Evolutionary conservation across 2,888 invertebrate genomes (phyloP).

Genomic region (Artemia sp.): DNA sequence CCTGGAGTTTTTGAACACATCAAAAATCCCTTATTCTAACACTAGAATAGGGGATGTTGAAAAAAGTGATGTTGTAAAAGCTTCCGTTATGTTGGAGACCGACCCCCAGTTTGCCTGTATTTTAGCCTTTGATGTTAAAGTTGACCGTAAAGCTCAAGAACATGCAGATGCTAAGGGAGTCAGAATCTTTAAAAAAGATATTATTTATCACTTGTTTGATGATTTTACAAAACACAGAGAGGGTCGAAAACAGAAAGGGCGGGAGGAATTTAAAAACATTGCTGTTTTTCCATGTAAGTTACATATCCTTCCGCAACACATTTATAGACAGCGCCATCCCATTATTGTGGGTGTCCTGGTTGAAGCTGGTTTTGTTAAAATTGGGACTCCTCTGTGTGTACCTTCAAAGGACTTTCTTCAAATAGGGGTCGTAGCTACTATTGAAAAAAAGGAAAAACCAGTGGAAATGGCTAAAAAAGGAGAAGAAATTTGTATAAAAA

Average conservation of each 20-base stretch:
- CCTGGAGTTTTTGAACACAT: constrained; percentile 71
- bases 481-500: constrained; percentile 87
- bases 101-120: constrained; percentile 92
- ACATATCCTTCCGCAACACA: constrained; percentile 54
- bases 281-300: constrained; percentile 98
- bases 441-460: constrained; percentile 83
- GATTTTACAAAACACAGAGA: constrained; percentile 84
- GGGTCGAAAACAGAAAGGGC: constrained; percentile 70
- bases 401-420: constrained; percentile 60
- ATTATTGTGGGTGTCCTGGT: constrained; percentile 91
- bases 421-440: constrained; percentile 80
- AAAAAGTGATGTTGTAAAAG: constrained; percentile 97
- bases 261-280: constrained; percentile 86
- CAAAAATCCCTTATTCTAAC: constrained; percentile 92
- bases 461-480: constrained; percentile 79
- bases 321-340: constrained; percentile 96
- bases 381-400: constrained; percentile 40
- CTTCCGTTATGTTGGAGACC: constrained; percentile 98
- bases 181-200: constrained; percentile 94
- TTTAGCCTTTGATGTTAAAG: constrained; percentile 97
- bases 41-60: constrained; percentile 99
- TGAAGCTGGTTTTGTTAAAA: constrained; percentile 83
- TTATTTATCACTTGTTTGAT: constrained; percentile 98
- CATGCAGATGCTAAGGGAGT: constrained; percentile 84
- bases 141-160: constrained; percentile 94